These are phyloP conservation scores for Hemistola chrysoprasaria DNA, from an alignment of 2,888 invertebrate species.

Conservation along the genomic window DNA sequence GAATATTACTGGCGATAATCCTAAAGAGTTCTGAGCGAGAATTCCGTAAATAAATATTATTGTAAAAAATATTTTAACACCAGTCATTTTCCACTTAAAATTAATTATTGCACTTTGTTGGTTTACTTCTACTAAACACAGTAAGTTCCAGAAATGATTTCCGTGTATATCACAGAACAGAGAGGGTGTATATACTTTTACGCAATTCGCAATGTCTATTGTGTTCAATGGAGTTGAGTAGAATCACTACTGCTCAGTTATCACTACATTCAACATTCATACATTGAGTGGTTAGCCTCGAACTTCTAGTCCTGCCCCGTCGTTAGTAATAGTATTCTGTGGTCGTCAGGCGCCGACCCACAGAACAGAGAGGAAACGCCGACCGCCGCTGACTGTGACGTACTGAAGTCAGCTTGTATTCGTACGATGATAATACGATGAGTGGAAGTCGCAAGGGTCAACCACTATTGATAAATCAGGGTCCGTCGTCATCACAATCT, in stretches of 20 bases:
- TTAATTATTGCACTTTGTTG: conserved; percentile 15
- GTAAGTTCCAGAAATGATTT: conserved; percentile 26
- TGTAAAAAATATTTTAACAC: conserved; percentile 46
- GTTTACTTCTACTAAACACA: conserved; percentile 10
- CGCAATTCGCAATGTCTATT: conserved; percentile 33
- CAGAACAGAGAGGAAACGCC: too few species aligned
- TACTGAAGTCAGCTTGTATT: conserved; percentile 31
- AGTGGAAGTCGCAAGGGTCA: conserved; percentile 35
- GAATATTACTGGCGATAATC: conserved; percentile 71
- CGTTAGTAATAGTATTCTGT: too few species aligned
- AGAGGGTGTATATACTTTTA: too few species aligned
- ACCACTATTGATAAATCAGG: conserved; percentile 38
- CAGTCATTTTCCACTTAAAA: conserved; percentile 44
- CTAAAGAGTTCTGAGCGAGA: conserved; percentile 57
- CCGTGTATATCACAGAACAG: too few species aligned
- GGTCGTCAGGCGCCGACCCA: too few species aligned
- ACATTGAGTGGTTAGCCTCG: conserved; percentile 15
- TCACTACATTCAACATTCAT: too few species aligned
- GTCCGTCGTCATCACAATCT: conserved; percentile 31
- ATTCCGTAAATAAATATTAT: conserved; percentile 53
- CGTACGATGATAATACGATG: conserved; percentile 37
- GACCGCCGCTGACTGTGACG: conserved; percentile 15
- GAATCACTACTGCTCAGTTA: too few species aligned
- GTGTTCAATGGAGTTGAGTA: conserved; percentile 13
- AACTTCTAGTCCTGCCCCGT: background rate